Percentiles rank a stretch among this genome's conserved stretches.
Conservation (phyloP, 2,888 invertebrate species). For the Morpho achilles region DNA sequence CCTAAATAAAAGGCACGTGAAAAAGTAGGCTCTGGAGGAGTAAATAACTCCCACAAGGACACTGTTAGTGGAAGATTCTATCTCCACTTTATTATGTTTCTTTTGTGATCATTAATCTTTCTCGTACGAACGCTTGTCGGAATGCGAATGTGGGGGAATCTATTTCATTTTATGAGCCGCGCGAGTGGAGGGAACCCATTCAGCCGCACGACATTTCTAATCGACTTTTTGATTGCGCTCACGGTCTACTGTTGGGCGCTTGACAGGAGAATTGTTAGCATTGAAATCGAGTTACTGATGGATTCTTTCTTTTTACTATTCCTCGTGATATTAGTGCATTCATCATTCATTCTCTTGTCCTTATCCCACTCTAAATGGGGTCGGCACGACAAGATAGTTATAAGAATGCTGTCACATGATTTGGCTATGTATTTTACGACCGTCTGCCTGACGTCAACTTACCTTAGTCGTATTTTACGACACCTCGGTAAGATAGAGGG, state of each 20-base stretch:
- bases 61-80: slow-evolving; percentile 78
- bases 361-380: too few species aligned
- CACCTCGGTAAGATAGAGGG: too few species aligned
- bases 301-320: slow-evolving; percentile 25
- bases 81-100: slow-evolving; percentile 79
- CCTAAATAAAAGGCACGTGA: slow-evolving; percentile 48
- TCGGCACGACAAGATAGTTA: too few species aligned
- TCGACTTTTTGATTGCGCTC: slow-evolving; percentile 78
- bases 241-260: slow-evolving; percentile 54
- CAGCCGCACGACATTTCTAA: slow-evolving; percentile 76
- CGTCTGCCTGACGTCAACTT: too few species aligned
- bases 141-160: slow-evolving; percentile 80
- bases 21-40: slow-evolving; percentile 67
- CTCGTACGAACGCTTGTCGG: slow-evolving; percentile 80
- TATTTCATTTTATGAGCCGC: slow-evolving; percentile 79
- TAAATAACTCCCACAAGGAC: slow-evolving; percentile 79
- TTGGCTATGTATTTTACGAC: too few species aligned
- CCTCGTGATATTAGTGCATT: background rate
- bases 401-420: background rate
- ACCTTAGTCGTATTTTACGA: too few species aligned
- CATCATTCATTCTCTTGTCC: background rate
- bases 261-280: slow-evolving; percentile 48
- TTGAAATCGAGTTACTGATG: slow-evolving; percentile 41
- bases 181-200: slow-evolving; percentile 71
- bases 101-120: slow-evolving; percentile 80